Conservation (phyloP, 2,888 invertebrate species). For the Sarcophaga caerulescens region DNA sequence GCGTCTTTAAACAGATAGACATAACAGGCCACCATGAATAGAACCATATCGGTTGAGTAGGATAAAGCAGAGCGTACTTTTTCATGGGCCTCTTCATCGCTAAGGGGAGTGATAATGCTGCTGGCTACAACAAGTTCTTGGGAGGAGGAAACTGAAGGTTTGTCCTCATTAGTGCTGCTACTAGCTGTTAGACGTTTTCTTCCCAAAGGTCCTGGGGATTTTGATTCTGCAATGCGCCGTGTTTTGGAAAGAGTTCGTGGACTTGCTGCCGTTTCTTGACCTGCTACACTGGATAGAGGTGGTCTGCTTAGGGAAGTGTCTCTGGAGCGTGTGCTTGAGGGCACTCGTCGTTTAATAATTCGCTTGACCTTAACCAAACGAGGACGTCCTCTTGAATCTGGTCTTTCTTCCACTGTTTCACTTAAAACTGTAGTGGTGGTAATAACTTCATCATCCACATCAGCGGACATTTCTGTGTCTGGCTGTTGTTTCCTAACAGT, state of each 20-base stretch:
- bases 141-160: constrained; percentile 78
- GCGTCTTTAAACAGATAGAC: constrained; percentile 91
- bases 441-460: constrained; percentile 36
- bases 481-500: constrained; percentile 39
- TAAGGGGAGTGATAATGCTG: constrained; percentile 38
- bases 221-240: constrained; percentile 69
- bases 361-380: constrained; percentile 78
- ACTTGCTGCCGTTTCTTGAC: constrained; percentile 39
- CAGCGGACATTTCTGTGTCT: background rate
- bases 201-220: constrained; percentile 71
- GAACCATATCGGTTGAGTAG: constrained; percentile 88
- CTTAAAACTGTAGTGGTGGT: constrained; percentile 73
- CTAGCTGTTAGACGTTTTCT: constrained; percentile 56
- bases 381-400: constrained; percentile 78
- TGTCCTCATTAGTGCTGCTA: background rate
- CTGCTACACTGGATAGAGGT: constrained; percentile 59
- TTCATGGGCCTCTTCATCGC: constrained; percentile 84
- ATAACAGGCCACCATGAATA: constrained; percentile 90
- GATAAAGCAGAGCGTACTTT: constrained; percentile 87
- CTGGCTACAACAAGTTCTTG: constrained; percentile 77
- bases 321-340: constrained; percentile 78
- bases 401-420: constrained; percentile 75
- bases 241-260: constrained; percentile 68
- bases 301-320: constrained; percentile 75
- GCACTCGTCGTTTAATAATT: constrained; percentile 77